A percentile compares a stretch with the other conserved stretches of the same genome.
Evolutionary conservation across 1,140 invertebrate species (phyloP).

Genomic region (Steinernema khuongi): DNA sequence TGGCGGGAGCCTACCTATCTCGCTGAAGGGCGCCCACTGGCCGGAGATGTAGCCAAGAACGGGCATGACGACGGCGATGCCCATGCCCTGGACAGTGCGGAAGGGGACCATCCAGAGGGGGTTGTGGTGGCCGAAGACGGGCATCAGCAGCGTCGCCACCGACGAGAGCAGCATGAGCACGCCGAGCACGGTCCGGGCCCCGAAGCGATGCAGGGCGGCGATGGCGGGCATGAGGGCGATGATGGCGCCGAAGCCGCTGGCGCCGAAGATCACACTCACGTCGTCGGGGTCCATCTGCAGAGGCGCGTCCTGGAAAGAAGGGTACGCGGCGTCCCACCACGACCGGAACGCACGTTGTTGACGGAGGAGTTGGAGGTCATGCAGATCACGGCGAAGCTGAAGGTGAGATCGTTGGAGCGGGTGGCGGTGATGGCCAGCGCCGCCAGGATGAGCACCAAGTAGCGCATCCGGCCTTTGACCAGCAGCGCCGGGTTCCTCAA

Average conservation of each 20-base stretch:
- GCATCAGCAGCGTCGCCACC: conserved; percentile 19
- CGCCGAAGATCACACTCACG: conserved; percentile 20
- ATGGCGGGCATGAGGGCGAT: conserved; percentile 16
- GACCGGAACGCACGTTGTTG: background rate
- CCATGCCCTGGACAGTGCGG: conserved; percentile 21
- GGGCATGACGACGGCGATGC: conserved; percentile 28
- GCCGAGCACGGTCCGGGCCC: background rate
- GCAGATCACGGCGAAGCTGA: conserved; percentile 27
- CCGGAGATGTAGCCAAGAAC: conserved; percentile 26
- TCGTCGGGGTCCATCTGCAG: conserved; percentile 16
- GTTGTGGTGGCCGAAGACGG: background rate
- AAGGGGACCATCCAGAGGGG: conserved; percentile 13
- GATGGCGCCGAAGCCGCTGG: conserved; percentile 23
- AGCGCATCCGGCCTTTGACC: background rate
- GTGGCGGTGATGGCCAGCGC: conserved; percentile 15
- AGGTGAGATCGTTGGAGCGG: conserved; percentile 25
- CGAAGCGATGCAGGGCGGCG: conserved; percentile 23
- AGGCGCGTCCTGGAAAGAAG: background rate
- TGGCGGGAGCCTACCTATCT: conserved; percentile 17
- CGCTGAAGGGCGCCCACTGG: conserved; percentile 27
- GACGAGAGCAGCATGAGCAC: conserved; percentile 24
- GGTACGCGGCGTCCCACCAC: background rate
- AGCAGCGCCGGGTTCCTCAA: background rate
- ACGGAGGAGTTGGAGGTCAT: conserved; percentile 21
- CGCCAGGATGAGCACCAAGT: background rate